Conservation (phyloP, 2,888 invertebrate genomes). For the Dicyrtoma fusca region DNA sequence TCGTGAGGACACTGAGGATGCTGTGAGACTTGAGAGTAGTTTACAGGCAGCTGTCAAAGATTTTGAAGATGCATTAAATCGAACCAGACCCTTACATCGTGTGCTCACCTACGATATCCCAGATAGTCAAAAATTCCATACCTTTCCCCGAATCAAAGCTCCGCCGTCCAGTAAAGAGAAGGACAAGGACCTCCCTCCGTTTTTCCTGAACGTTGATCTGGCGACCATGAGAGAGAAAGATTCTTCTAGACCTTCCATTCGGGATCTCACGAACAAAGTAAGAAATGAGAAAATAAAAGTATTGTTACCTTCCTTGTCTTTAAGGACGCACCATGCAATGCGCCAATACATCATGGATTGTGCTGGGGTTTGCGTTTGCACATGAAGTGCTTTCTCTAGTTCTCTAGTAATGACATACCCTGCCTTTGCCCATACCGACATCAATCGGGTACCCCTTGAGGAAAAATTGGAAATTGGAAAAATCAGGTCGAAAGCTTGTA, state of each 20-base stretch:
- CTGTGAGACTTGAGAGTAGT: slow-evolving; percentile 16
- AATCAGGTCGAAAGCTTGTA: too few relatives aligned
- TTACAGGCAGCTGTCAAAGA: slow-evolving; percentile 66
- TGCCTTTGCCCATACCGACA: too few relatives aligned
- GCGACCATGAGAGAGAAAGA: slow-evolving; percentile 18
- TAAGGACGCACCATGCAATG: too few relatives aligned
- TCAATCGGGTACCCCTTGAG: too few relatives aligned
- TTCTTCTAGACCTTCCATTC: slow-evolving; percentile 25
- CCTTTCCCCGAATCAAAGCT: slow-evolving; percentile 52
- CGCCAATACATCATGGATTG: too few relatives aligned
- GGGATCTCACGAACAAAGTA: slow-evolving; percentile 21
- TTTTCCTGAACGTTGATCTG: slow-evolving; percentile 12
- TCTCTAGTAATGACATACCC: too few relatives aligned
- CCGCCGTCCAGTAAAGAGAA: slow-evolving; percentile 10
- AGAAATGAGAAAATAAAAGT: too few relatives aligned
- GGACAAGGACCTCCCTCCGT: slow-evolving; percentile 14
- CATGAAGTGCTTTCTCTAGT: too few relatives aligned
- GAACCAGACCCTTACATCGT: slow-evolving; percentile 59
- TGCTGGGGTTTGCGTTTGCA: too few relatives aligned
- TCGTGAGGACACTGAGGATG: neutral
- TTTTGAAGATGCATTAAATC: slow-evolving; percentile 71
- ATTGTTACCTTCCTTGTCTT: too few relatives aligned
- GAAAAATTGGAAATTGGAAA: too few relatives aligned
- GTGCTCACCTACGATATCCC: slow-evolving; percentile 49
- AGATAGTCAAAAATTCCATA: slow-evolving; percentile 54